phyloP scores from a whole-genome alignment of 1,140 invertebrate genomes.

The Aphaenogaster rudis region DNA sequence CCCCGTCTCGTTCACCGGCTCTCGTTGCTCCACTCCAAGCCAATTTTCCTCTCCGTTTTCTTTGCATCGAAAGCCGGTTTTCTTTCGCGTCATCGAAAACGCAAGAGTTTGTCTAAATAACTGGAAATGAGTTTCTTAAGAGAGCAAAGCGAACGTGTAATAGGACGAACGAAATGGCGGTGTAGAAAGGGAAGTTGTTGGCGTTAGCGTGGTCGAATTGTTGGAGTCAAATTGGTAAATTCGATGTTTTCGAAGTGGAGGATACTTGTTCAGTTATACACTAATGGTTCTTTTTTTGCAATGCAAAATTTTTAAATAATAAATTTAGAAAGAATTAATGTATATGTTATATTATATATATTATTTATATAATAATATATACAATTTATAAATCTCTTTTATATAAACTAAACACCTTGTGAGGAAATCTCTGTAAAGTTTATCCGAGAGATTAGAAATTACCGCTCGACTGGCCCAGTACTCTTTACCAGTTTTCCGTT shows the following conservation, averaged over 20 bases:
- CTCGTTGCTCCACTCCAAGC: neutral
- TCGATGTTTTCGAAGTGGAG: neutral
- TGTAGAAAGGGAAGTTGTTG: neutral
- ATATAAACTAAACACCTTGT: neutral
- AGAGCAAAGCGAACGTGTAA: slow-evolving; percentile 23
- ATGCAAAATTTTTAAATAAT: neutral
- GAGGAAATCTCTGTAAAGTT: neutral
- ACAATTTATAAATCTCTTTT: no score
- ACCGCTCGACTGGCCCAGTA: neutral
- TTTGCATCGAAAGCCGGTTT: slow-evolving; percentile 47
- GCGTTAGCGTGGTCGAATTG: slow-evolving; percentile 15
- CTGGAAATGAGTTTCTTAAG: slow-evolving; percentile 43
- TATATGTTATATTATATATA: neutral
- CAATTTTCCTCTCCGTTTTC: slow-evolving; percentile 48
- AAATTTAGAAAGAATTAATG: neutral
- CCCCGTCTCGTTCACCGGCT: slow-evolving; percentile 9
- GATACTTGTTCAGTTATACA: neutral
- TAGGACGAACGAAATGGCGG: slow-evolving; percentile 1
- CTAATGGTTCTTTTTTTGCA: neutral
- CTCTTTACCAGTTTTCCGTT: neutral
- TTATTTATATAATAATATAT: neutral
- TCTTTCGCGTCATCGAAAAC: slow-evolving; percentile 54
- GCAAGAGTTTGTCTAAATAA: slow-evolving; percentile 60
- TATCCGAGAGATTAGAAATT: slow-evolving; percentile 6
- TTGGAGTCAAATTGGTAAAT: neutral